These are phyloP conservation scores for Cossypha dichroa DNA, from an alignment of 2,797 vertebrate genomes.

Conservation along the genomic window DNA sequence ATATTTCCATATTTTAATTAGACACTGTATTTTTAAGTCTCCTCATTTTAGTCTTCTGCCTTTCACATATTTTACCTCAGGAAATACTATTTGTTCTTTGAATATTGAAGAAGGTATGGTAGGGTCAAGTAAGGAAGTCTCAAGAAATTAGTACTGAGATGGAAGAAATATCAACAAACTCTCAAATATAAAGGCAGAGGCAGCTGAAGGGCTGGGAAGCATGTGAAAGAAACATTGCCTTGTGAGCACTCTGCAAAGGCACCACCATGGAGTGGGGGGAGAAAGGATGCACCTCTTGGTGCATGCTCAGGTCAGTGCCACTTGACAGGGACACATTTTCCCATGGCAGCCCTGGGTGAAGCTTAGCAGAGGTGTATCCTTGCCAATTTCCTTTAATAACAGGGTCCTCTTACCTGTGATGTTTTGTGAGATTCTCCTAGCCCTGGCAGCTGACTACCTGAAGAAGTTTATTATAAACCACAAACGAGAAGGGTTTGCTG, in stretches of 20 bases:
- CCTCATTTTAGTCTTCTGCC: background rate
- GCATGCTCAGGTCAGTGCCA: background rate
- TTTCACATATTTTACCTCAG: background rate
- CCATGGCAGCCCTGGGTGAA: background rate
- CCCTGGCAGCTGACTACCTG: background rate
- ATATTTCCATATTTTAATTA: slow-evolving; percentile 3
- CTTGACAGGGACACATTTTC: background rate
- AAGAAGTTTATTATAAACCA: background rate
- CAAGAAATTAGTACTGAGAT: background rate
- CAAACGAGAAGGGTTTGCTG: background rate
- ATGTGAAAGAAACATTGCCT: background rate
- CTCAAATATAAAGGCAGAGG: background rate
- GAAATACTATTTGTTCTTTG: background rate
- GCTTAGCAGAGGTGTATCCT: background rate
- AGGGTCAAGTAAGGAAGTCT: background rate
- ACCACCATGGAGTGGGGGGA: background rate
- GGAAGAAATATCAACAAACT: background rate
- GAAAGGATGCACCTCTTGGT: background rate
- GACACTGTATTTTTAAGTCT: background rate
- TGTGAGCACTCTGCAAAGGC: background rate
- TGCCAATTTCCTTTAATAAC: background rate
- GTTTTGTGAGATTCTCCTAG: background rate
- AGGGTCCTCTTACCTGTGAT: background rate
- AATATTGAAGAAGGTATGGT: background rate
- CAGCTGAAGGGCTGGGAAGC: background rate